Percentiles rank a stretch among this genome's conserved stretches.
Evolutionary conservation across 1,140 invertebrate genomes (phyloP).

Genomic region (Steinernema feltiae): DNA sequence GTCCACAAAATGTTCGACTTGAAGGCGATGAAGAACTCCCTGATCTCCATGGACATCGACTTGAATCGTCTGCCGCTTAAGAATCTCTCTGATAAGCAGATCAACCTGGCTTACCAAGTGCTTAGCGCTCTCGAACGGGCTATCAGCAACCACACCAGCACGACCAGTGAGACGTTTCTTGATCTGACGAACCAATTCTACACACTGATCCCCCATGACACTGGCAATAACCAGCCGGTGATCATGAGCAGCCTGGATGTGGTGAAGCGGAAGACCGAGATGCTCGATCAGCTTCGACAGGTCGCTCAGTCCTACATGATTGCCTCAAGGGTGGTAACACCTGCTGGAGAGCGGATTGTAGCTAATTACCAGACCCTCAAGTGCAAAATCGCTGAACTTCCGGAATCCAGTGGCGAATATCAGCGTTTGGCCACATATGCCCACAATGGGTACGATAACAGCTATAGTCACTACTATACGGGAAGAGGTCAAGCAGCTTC

Average conservation of each 20-base stretch:
- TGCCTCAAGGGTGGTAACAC: conserved; percentile 35
- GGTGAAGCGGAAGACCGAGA: conserved; percentile 60
- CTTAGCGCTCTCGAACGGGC: neutral
- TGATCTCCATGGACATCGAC: conserved; percentile 3
- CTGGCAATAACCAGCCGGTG: conserved; percentile 59
- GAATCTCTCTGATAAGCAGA: conserved; percentile 3
- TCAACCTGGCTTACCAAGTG: neutral
- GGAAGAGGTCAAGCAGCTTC: too few species aligned
- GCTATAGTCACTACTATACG: conserved; percentile 47
- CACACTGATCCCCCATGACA: conserved; percentile 62
- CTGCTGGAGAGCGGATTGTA: conserved; percentile 58
- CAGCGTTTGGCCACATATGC: conserved; percentile 41
- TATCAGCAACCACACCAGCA: neutral
- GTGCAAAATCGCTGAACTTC: conserved; percentile 56
- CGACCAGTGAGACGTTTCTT: neutral
- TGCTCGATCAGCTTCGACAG: conserved; percentile 61
- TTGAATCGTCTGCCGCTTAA: neutral
- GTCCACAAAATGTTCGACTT: conserved; percentile 4
- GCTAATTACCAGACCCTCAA: conserved; percentile 59
- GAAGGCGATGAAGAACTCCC: neutral
- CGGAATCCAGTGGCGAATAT: conserved; percentile 54
- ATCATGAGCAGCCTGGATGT: conserved; percentile 52
- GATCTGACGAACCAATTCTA: conserved; percentile 60
- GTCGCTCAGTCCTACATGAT: conserved; percentile 61
- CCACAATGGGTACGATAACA: conserved; percentile 59